Percentiles rank a stretch among this genome's conserved stretches.
phyloP scores from a whole-genome alignment of 2,113 vertebrate genomes.

The Echinops telfairi region DNA sequence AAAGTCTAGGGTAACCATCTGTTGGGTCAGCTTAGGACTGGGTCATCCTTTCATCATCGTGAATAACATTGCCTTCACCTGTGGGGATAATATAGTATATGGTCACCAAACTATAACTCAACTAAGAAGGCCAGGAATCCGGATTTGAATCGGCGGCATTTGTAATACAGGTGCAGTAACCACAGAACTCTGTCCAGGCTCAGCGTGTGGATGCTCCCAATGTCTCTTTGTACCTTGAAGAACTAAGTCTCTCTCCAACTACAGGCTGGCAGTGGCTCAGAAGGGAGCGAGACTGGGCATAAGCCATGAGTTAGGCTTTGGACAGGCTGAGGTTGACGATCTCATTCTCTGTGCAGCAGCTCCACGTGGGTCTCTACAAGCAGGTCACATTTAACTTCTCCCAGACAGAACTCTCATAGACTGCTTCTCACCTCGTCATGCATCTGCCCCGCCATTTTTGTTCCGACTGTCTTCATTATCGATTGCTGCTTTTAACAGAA shows the following conservation, averaged over 20 bases:
- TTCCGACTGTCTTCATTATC: neutral
- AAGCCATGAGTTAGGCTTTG: neutral
- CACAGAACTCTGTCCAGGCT: neutral
- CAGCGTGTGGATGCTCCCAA: accelerated
- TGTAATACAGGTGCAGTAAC: accelerated
- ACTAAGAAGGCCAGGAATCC: neutral
- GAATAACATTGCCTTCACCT: neutral
- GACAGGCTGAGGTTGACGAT: no score
- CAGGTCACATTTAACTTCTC: neutral
- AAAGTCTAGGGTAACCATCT: accelerated
- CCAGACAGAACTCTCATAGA: no score
- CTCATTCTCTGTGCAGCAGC: accelerated
- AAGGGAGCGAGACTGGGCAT: neutral
- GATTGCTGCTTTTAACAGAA: neutral
- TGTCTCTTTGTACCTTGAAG: neutral
- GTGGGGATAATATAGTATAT: accelerated
- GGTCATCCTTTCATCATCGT: accelerated
- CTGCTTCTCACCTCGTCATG: accelerated
- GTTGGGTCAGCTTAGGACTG: accelerated
- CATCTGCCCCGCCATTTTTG: neutral
- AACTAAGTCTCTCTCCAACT: no score
- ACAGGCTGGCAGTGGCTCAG: neutral
- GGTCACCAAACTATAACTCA: neutral
- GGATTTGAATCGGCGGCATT: neutral
- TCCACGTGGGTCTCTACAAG: neutral